Base-by-base conservation (phyloP, 2,888 invertebrate genomes). In the Drosophila vallismaia region DNA sequence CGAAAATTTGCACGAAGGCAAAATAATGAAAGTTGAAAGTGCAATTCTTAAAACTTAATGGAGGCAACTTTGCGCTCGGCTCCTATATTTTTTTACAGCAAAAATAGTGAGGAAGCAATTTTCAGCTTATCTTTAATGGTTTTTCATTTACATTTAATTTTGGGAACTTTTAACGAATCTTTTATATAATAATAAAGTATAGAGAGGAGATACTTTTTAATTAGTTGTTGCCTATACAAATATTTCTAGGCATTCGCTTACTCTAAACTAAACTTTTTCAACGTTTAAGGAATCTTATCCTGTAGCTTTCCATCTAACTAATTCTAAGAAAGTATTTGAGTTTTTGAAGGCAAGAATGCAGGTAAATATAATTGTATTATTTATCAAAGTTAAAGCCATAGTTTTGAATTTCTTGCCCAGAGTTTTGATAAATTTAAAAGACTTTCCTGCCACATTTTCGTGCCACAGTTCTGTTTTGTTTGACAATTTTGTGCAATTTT, bases 31-130 rank as follows among this genome's bases (percentile, higher is more conserved):
- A 60, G 71, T 68, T 50, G 64, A 19, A 19, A 19, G 19, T 44
- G 64, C 70, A 53, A 26, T 71, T 69, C 63, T 71, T 69, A 69
- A 71, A 48, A 71, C 58, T 44, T 49, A 71, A 69, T 69, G 46
- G 54, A 54, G 31, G 55, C 55, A 68, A 68, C 55, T 66, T 64
- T 55, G 38, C 46, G 29, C 24, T 19, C 19, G 2, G 19, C 19
- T 38, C 10, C 14, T 12, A 29, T 24, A n/a, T 24, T 2, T 45
- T 29, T 29, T 49, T 31, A 19, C 49, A 19, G 5, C 9, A 31
- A 31, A 33, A 40, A 40, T n/a, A 10, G 8, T 40, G 42, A 49
- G 44, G 28, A 56, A 49, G 42, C 44, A 57, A 44, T 59, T 70
- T 51, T 9, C 33, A 36, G 40, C 50, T 71, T 51, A 59, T 46